phyloP scores from a whole-genome alignment of 2,888 invertebrate genomes.

The Arge pagana region DNA sequence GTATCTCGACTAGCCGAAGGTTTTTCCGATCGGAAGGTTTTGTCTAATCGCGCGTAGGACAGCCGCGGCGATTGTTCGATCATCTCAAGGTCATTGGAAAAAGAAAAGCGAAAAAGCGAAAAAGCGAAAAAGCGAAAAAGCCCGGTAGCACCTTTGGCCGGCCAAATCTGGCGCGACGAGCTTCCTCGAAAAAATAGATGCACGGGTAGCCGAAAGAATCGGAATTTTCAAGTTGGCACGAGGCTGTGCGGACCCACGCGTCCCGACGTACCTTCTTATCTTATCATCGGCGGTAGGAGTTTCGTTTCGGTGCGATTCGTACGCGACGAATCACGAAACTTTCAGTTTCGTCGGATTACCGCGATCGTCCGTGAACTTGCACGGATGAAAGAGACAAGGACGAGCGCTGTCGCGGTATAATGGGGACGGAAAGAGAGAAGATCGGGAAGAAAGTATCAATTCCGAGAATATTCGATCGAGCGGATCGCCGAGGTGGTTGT shows the following conservation, averaged over 20 bases:
- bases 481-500: not conserved
- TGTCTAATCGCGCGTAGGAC: too few species aligned
- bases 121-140: not conserved
- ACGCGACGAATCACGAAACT: conserved; percentile 13
- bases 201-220: too few species aligned
- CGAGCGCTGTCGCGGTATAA: conserved; percentile 17
- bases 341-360: conserved; percentile 1
- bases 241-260: too few species aligned
- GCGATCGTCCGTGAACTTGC: conserved; percentile 18
- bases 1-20: too few species aligned
- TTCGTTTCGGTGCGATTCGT: too few species aligned
- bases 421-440: conserved; percentile 12
- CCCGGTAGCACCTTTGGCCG: not conserved
- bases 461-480: conserved; percentile 11
- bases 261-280: too few species aligned
- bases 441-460: conserved; percentile 14
- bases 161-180: too few species aligned
- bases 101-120: not conserved
- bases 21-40: too few species aligned
- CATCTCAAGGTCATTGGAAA: conserved; percentile 16
- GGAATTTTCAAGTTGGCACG: too few species aligned
- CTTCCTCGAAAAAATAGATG: too few species aligned
- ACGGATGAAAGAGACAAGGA: conserved; percentile 15
- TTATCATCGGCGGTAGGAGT: too few species aligned
- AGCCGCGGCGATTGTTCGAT: too few species aligned